Conservation (phyloP, 2,113 vertebrate species). For the Platichthys flesus region DNA sequence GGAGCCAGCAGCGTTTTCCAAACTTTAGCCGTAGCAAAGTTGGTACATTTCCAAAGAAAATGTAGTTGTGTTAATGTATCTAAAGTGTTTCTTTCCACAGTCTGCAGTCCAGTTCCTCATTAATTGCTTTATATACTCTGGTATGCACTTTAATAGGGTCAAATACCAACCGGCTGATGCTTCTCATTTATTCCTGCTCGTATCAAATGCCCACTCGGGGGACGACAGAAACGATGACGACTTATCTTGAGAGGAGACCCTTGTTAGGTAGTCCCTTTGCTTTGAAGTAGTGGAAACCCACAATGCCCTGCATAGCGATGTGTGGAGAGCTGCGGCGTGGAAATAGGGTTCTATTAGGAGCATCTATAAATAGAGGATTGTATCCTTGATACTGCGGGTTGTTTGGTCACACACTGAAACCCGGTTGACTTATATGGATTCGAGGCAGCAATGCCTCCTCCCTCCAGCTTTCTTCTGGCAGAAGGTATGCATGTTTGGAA, state of each 20-base stretch:
- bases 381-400: conserved; percentile 86
- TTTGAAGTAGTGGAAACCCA: conserved; percentile 84
- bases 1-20: no score
- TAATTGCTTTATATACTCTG: not conserved
- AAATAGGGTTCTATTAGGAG: conserved; percentile 84
- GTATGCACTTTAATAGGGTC: conserved; percentile 1
- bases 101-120: not conserved
- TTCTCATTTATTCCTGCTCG: conserved; percentile 23
- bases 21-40: no score
- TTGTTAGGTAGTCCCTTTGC: conserved; percentile 86
- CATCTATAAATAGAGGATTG: conserved; percentile 91
- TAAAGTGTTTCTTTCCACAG: not conserved
- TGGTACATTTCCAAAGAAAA: no score
- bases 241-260: conserved; percentile 78
- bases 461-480: conserved; percentile 44
- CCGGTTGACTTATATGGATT: conserved; percentile 90
- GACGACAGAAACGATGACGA: conserved; percentile 25
- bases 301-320: conserved; percentile 88
- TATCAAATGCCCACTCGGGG: conserved; percentile 24
- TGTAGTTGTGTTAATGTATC: no score
- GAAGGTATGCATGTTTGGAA: conserved; percentile 78
- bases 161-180: conserved; percentile 21
- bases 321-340: conserved; percentile 84
- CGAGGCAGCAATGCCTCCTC: conserved; percentile 45
- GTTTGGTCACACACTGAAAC: conserved; percentile 88